Conservation (phyloP, 2,888 invertebrate species). For the Xestia c-nigrum region DNA sequence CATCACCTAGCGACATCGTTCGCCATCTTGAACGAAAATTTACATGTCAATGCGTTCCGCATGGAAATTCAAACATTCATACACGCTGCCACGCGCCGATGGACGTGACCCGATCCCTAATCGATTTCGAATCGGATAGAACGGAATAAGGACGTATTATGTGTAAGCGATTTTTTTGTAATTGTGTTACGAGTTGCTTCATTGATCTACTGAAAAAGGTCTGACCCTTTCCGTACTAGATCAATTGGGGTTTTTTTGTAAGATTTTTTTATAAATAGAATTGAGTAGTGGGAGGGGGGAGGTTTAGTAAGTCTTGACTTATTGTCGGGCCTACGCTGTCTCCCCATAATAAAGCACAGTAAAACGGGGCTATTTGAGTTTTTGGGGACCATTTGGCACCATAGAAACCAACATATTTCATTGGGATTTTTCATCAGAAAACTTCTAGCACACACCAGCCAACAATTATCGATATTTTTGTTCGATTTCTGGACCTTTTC, state of each 20-base stretch:
- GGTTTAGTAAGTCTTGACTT: no score
- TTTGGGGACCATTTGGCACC: no score
- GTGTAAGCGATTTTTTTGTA: conserved; percentile 62
- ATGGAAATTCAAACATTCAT: conserved; percentile 76
- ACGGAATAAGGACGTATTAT: conserved; percentile 67
- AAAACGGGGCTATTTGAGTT: no score
- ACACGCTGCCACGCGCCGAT: conserved; percentile 68
- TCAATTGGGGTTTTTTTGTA: conserved; percentile 1
- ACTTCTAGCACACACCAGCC: no score
- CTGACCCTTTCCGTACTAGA: conserved; percentile 6
- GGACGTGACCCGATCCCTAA: conserved; percentile 73
- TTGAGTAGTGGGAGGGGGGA: not conserved
- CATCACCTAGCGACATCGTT: conserved; percentile 52
- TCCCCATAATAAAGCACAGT: no score
- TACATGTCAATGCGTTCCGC: conserved; percentile 75
- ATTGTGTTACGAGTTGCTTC: conserved; percentile 62
- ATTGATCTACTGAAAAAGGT: conserved; percentile 44
- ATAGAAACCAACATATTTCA: no score
- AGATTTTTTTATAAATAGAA: not conserved
- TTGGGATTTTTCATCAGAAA: no score
- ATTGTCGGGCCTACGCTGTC: no score
- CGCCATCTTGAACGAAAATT: conserved; percentile 71
- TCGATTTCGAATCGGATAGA: conserved; percentile 69
- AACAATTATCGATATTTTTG: no score
- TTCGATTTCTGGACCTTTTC: no score